Evolutionary conservation across 2,797 vertebrate species (phyloP), one percentile per base, ranked within the genome.

Genomic region (Gymnoscopelus braueri): DNA sequence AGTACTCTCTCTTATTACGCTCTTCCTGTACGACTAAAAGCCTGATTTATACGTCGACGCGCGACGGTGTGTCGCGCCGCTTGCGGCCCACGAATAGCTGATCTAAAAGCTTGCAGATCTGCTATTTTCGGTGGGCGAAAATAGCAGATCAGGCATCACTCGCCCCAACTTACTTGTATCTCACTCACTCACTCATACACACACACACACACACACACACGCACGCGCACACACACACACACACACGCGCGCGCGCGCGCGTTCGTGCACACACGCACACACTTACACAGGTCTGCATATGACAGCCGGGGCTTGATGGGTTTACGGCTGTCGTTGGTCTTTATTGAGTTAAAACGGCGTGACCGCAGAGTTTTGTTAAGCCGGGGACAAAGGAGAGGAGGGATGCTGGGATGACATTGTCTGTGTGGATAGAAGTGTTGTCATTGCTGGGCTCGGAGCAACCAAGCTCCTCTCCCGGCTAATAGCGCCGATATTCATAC

Each of bases 291-390:
- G 87, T 91, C 84, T 80, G 90, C 89, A 90, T 94, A 88, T 94
- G 94, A 96, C 94, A 95, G 93, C 90, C 94, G 87, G 91, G 93
- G 93, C 90, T 90, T 92, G 92, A 94, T 93, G 90, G 90, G 89
- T 92, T 94, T 93, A 95, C 92, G 92, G 87, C 92, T 93, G 94
- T 94, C 93, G 93, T 93, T 93, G 92, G 91, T 93, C 94, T 93
- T 93, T 94, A 91, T 94, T 93, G 90, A 93, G 91, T 90, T 94
- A 91, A 95, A 94, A 88, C 87, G 92, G 92, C 93, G 91, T 95
- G 95, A 95, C 91, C 88, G 90, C 91, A 92, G 92, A 94, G 94
- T 95, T 95, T 95, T 95, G 94, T 95, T 95, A 94, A 94, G 93
- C 93, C 88, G 83, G 87, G 93, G 93, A 96, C 93, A 95, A 95